Conservation (phyloP, 2,113 vertebrate genomes). For the Salvator merianae region DNA sequence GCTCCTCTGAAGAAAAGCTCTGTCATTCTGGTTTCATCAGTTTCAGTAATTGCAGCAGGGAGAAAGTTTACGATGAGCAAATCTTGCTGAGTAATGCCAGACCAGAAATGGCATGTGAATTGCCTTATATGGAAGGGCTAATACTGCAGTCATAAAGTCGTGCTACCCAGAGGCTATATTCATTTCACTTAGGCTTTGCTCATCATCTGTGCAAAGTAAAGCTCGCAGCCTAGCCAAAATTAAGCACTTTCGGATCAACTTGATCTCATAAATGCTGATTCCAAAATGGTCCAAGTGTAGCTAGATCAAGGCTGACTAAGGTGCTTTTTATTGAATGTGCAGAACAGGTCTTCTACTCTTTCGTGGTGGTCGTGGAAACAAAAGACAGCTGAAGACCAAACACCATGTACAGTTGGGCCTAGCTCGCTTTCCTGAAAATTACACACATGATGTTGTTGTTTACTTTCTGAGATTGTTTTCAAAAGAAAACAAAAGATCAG, state of each 20-base stretch:
- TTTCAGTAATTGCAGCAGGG: not conserved
- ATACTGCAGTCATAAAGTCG: not conserved
- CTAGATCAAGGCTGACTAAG: not conserved
- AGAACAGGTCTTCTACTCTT: not conserved
- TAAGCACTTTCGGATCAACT: not conserved
- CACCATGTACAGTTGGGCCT: constrained; percentile 12
- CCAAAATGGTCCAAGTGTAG: not conserved
- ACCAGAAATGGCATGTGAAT: constrained; percentile 39
- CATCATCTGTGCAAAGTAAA: not conserved
- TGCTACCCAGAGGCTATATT: not conserved
- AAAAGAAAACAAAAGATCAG: not conserved
- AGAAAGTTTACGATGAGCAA: constrained; percentile 20
- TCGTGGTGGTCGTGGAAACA: not conserved
- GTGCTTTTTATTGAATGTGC: not conserved
- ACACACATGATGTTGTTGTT: not conserved
- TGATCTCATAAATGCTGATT: not conserved
- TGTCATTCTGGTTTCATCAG: constrained; percentile 13
- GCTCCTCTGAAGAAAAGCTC: not conserved
- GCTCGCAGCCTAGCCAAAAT: not conserved
- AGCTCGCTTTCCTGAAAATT: not conserved
- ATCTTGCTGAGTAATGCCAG: constrained; percentile 34
- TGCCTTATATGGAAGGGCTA: constrained; percentile 52
- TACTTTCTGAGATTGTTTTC: not conserved
- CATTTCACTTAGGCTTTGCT: not conserved
- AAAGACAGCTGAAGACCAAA: not conserved